Conservation (phyloP, 2,888 invertebrate species). For the Andrena camellia region DNA sequence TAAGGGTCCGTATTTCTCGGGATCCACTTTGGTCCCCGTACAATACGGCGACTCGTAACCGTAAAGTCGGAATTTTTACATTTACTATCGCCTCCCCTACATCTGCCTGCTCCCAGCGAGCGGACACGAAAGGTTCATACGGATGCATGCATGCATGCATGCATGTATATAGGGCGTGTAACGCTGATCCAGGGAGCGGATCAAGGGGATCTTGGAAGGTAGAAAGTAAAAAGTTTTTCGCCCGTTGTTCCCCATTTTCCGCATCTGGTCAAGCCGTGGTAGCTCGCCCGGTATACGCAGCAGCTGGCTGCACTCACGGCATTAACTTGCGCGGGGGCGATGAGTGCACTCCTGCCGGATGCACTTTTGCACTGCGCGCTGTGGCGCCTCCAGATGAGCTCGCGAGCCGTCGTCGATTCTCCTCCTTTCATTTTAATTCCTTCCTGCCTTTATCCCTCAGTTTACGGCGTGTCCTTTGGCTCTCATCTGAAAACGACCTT, state of each 20-base stretch:
- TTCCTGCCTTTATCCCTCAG: background rate
- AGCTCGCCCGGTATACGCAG: background rate
- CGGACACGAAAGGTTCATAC: too few relatives aligned
- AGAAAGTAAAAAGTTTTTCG: background rate
- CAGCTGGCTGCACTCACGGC: constrained; percentile 6
- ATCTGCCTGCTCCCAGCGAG: too few relatives aligned
- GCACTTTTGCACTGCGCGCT: constrained; percentile 24
- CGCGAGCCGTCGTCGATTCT: constrained; percentile 30
- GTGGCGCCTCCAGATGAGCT: constrained; percentile 1
- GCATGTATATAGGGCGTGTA: too few relatives aligned
- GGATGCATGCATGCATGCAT: too few relatives aligned
- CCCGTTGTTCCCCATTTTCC: constrained; percentile 14
- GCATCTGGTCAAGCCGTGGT: constrained; percentile 17
- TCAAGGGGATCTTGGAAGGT: background rate
- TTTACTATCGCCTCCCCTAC: too few relatives aligned
- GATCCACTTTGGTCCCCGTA: too few relatives aligned
- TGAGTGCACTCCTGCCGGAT: constrained; percentile 35
- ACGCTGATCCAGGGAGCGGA: too few relatives aligned
- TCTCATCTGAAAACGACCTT: background rate
- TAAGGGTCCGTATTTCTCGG: too few relatives aligned
- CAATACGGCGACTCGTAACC: too few relatives aligned
- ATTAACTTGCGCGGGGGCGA: constrained; percentile 23
- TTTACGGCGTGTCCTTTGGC: constrained; percentile 20
- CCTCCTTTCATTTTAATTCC: constrained; percentile 38
- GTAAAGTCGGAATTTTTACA: too few relatives aligned